These are phyloP conservation scores for Mechanitis messenoides DNA, from an alignment of 2,888 invertebrate species.

Conservation along the genomic window DNA sequence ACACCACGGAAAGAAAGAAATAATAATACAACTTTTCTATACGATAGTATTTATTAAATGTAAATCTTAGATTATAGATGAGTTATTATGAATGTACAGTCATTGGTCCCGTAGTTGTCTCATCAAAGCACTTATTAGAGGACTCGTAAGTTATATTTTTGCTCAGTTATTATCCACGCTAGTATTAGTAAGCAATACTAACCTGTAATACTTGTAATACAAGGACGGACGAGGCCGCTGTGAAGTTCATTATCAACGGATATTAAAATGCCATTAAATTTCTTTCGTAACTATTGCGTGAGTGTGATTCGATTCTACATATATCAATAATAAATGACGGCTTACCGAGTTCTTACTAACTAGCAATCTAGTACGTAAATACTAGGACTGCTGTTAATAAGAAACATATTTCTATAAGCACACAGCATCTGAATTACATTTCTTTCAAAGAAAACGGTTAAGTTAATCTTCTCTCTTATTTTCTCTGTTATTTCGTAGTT, in stretches of 20 bases:
- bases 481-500: too few relatives aligned
- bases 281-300: constrained; percentile 7
- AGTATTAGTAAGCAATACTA: constrained; percentile 3
- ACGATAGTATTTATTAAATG: too few relatives aligned
- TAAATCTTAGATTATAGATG: too few relatives aligned
- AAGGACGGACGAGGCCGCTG: constrained; percentile 20
- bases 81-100: not conserved
- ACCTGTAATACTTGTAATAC: constrained; percentile 9
- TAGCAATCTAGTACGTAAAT: too few relatives aligned
- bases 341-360: too few relatives aligned
- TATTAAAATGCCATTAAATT: constrained; percentile 15
- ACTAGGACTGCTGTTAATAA: too few relatives aligned
- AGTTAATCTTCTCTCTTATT: too few relatives aligned
- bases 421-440: too few relatives aligned
- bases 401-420: too few relatives aligned
- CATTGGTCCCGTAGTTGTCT: not conserved
- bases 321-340: not conserved
- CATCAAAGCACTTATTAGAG: not conserved
- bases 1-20: too few relatives aligned
- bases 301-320: constrained; percentile 11
- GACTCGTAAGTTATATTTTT: not conserved
- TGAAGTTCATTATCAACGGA: constrained; percentile 10
- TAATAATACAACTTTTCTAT: too few relatives aligned
- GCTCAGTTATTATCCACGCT: constrained; percentile 1
- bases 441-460: too few relatives aligned